These are phyloP conservation scores for Agelastica alni DNA, from an alignment of 2,888 invertebrate species.

Conservation along the genomic window DNA sequence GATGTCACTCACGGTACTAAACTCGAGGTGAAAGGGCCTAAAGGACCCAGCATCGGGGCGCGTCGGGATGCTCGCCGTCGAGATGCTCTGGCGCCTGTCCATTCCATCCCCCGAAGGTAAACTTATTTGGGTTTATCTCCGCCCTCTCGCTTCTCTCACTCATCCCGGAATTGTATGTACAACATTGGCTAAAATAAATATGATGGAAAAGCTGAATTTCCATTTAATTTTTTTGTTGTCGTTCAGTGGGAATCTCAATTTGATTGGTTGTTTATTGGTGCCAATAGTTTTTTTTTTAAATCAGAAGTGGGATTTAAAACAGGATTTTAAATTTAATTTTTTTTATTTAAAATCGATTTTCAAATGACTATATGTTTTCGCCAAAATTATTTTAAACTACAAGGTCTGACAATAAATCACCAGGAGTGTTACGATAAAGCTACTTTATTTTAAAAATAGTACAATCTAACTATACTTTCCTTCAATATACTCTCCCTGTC, in stretches of 20 bases:
- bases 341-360: too few species aligned
- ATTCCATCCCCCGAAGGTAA: conserved; percentile 44
- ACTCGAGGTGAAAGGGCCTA: conserved; percentile 36
- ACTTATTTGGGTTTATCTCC: conserved; percentile 34
- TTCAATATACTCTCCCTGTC: too few species aligned
- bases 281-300: too few species aligned
- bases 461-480: too few species aligned
- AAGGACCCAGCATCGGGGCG: conserved; percentile 43
- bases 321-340: too few species aligned
- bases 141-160: conserved; percentile 23
- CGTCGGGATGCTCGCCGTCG: conserved; percentile 34
- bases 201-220: conserved; percentile 14
- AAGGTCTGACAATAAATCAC: too few species aligned
- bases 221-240: conserved; percentile 1
- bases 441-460: too few species aligned
- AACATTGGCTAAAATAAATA: conserved; percentile 35
- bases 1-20: conserved; percentile 56
- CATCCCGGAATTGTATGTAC: conserved; percentile 27
- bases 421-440: too few species aligned
- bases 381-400: too few species aligned
- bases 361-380: too few species aligned
- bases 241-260: neutral
- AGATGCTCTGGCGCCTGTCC: conserved; percentile 49
- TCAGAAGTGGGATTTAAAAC: too few species aligned
- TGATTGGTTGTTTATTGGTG: too few species aligned